These are phyloP conservation scores for Archips crataeganus DNA, from an alignment of 2,888 invertebrate species.

Conservation along the genomic window DNA sequence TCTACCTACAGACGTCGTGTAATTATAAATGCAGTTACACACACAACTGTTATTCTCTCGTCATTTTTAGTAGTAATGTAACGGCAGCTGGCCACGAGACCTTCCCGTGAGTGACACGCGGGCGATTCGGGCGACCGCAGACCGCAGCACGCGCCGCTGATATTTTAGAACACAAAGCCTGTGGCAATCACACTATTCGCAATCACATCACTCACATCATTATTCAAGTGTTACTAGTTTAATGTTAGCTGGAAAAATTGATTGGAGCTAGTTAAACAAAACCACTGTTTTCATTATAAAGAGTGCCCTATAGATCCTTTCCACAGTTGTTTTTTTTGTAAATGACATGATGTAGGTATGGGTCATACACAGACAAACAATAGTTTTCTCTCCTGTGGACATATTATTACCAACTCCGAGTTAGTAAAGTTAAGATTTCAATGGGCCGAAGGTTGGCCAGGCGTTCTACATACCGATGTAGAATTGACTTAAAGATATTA, in stretches of 20 bases:
- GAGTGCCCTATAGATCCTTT: not conserved
- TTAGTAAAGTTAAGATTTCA: too few species aligned
- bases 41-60: not conserved
- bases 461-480: too few species aligned
- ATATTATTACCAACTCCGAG: too few species aligned
- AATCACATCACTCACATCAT: not conserved
- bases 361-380: too few species aligned
- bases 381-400: too few species aligned
- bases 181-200: constrained; percentile 6
- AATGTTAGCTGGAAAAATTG: not conserved
- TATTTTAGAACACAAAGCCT: constrained; percentile 24
- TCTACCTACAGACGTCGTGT: not conserved
- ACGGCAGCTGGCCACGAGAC: constrained; percentile 15
- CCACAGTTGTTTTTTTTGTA: not conserved
- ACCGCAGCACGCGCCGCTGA: constrained; percentile 71
- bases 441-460: too few species aligned
- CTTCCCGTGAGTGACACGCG: constrained; percentile 28
- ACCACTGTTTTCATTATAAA: not conserved
- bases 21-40: not conserved
- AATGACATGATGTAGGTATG: too few species aligned
- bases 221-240: not conserved
- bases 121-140: constrained; percentile 57
- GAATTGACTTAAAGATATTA: too few species aligned
- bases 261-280: not conserved
- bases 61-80: not conserved